A percentile compares a stretch with the other conserved stretches of the same genome.
Conservation (phyloP, 64 coral and sea anemone species). For the Exaiptasia diaphana region DNA sequence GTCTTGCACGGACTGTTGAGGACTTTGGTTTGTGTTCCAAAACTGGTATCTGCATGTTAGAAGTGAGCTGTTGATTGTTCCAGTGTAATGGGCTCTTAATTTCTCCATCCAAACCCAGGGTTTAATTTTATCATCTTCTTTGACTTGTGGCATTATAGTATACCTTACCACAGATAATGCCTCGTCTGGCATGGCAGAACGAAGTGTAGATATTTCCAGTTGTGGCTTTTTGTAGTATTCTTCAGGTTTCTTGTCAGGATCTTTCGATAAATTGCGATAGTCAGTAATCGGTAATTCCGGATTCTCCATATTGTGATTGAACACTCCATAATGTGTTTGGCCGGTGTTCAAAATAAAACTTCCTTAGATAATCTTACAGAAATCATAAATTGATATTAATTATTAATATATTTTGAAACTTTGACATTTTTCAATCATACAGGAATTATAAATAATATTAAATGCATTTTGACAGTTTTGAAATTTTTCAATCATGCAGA, state of each 20-base stretch:
- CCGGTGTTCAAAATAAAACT: too few relatives aligned
- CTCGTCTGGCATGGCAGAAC: conserved; percentile 36
- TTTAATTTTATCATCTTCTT: not conserved
- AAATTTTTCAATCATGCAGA: too few relatives aligned
- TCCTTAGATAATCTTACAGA: too few relatives aligned
- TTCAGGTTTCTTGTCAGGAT: not conserved
- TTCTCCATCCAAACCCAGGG: conserved; percentile 32
- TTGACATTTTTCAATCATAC: too few relatives aligned
- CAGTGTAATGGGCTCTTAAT: not conserved
- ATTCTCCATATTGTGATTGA: too few relatives aligned
- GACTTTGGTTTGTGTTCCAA: conserved; percentile 6
- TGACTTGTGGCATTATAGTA: conserved; percentile 8
- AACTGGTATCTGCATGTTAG: conserved; percentile 21
- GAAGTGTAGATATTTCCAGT: conserved; percentile 24
- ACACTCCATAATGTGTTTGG: too few relatives aligned
- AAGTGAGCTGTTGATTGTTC: not conserved
- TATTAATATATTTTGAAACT: too few relatives aligned
- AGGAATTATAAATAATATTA: too few relatives aligned
- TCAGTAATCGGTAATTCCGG: too few relatives aligned
- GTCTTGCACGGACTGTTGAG: conserved; percentile 14
- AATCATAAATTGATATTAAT: too few relatives aligned
- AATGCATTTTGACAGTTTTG: too few relatives aligned
- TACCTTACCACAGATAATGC: conserved; percentile 16
- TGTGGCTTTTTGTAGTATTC: conserved; percentile 39
- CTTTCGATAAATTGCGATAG: conserved; percentile 1